phyloP scores from a whole-genome alignment of 2,113 vertebrate species.

The Rhipidura dahli region DNA sequence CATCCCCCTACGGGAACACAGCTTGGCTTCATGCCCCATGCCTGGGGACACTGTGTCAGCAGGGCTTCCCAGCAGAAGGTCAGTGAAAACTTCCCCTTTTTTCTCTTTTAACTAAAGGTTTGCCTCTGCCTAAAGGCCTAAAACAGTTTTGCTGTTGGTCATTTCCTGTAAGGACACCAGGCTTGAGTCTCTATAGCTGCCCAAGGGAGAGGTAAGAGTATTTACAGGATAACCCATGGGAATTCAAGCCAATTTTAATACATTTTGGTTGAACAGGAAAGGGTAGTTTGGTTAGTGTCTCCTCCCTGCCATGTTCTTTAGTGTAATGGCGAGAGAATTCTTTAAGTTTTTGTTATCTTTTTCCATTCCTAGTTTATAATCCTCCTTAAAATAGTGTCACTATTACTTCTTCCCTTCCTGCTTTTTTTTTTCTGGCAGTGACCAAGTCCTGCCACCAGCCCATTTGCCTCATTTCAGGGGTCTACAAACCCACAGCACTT shows the following conservation, averaged over 20 bases:
- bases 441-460: neutral
- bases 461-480: neutral
- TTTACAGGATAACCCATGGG: neutral
- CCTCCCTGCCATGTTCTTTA: neutral
- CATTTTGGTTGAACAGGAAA: neutral
- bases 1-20: accelerated
- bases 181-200: neutral
- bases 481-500: neutral
- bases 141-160: neutral
- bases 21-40: accelerated
- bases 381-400: neutral
- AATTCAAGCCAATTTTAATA: neutral
- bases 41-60: accelerated
- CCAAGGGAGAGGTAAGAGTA: neutral
- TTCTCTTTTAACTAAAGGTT: neutral
- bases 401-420: neutral
- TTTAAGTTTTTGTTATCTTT: neutral
- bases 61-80: neutral
- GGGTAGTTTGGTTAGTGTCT: neutral
- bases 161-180: neutral
- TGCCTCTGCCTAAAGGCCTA: neutral
- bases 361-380: neutral
- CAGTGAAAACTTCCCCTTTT: neutral
- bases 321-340: neutral
- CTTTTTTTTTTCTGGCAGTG: neutral